Percentiles rank a stretch among this genome's conserved stretches.
phyloP scores from a whole-genome alignment of 2,888 invertebrate species.

The Nezara viridula region DNA sequence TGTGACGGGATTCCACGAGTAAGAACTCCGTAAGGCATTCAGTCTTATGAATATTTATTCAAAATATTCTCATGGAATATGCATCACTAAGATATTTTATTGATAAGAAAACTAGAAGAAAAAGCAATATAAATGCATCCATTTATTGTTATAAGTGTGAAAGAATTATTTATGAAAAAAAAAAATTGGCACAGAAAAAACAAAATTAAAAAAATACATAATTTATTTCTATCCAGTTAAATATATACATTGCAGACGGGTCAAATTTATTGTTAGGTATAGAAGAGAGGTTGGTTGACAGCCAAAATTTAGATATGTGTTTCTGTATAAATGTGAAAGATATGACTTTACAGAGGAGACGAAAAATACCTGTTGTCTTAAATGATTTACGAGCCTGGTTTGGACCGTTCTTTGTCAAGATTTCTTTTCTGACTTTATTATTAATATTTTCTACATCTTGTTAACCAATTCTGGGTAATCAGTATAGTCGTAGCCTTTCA shows the following conservation, averaged over 20 bases:
- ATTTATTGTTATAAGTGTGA: constrained; percentile 13
- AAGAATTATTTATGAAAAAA: not conserved
- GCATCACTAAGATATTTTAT: constrained; percentile 23
- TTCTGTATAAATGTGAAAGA: constrained; percentile 33
- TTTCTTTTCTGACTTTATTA: not conserved
- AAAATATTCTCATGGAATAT: constrained; percentile 36
- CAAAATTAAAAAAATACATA: not conserved
- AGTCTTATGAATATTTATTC: constrained; percentile 23
- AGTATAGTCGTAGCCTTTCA: fast-evolving
- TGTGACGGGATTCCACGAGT: not conserved
- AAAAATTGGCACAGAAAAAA: not conserved
- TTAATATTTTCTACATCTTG: not conserved
- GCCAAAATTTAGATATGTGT: constrained; percentile 40
- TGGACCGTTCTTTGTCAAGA: not conserved
- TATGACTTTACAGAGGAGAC: constrained; percentile 13
- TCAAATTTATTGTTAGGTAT: constrained; percentile 36
- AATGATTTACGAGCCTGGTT: not conserved
- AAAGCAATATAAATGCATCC: not conserved
- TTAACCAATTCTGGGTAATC: not conserved
- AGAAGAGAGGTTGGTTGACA: constrained; percentile 27
- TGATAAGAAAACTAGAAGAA: constrained; percentile 18
- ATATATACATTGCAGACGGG: constrained; percentile 24
- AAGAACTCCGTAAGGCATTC: constrained; percentile 29
- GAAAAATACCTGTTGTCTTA: constrained; percentile 39
- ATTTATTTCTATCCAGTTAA: constrained; percentile 40